Conservation (phyloP, 1,140 invertebrate species). For the Eriosoma lanigerum region DNA sequence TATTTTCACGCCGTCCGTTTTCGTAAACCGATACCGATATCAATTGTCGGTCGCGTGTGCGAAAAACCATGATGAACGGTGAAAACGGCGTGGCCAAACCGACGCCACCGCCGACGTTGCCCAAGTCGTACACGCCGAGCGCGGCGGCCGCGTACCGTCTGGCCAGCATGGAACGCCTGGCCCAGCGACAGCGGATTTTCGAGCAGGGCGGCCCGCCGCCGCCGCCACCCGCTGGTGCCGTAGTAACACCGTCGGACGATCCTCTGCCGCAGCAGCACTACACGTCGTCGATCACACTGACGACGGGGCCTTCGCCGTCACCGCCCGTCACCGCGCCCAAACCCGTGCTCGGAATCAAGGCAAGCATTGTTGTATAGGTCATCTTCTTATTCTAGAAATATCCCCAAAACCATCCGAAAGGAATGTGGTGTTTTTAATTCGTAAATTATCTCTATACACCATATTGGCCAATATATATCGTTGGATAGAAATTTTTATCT, state of each 20-base stretch:
- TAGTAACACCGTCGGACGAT: neutral
- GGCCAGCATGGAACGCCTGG: slow-evolving; percentile 65
- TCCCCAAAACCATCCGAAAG: no score
- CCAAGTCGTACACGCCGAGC: slow-evolving; percentile 66
- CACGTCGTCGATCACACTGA: neutral
- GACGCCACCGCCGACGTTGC: slow-evolving; percentile 68
- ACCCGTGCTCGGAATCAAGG: slow-evolving; percentile 43
- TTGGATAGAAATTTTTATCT: no score
- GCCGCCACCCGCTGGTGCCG: neutral
- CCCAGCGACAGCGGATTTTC: slow-evolving; percentile 71
- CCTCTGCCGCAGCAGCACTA: neutral
- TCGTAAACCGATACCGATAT: no score
- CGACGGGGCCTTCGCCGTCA: neutral
- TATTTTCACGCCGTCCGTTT: neutral
- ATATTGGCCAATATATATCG: no score
- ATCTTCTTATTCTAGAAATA: neutral
- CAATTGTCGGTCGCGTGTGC: neutral
- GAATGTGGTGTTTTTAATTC: no score
- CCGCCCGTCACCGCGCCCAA: slow-evolving; percentile 39
- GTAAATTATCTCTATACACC: no score
- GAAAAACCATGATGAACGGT: slow-evolving; percentile 28
- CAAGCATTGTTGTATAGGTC: slow-evolving; percentile 28
- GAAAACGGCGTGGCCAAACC: slow-evolving; percentile 57
- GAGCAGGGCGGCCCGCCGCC: slow-evolving; percentile 55
- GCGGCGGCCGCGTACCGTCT: slow-evolving; percentile 60